Evolutionary conservation across 2,888 invertebrate species (phyloP).

Genomic region (Lathronympha strigana): DNA sequence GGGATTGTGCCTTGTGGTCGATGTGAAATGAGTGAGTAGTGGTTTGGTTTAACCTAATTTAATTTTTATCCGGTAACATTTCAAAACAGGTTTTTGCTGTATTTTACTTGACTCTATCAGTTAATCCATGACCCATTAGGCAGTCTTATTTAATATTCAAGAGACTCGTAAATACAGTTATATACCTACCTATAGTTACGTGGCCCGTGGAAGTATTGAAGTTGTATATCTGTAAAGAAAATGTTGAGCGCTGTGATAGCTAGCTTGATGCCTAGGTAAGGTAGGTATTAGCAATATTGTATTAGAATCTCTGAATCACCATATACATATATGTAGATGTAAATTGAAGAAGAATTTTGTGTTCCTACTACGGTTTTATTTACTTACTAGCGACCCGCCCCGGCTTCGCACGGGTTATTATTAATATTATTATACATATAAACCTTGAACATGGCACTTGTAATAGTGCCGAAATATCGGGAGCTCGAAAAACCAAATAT

Average conservation of each 20-base stretch:
- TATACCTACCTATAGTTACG: background rate
- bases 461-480: too few species aligned
- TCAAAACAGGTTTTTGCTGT: background rate
- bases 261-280: too few species aligned
- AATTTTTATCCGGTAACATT: background rate
- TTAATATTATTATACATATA: too few species aligned
- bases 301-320: too few species aligned
- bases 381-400: too few species aligned
- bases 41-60: background rate
- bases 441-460: too few species aligned
- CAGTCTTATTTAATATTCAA: slow-evolving; percentile 30
- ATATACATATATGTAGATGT: too few species aligned
- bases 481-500: too few species aligned
- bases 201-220: background rate
- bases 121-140: slow-evolving; percentile 11
- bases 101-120: slow-evolving; percentile 5
- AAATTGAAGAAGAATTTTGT: too few species aligned
- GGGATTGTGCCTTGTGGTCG: background rate
- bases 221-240: slow-evolving; percentile 8
- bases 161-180: slow-evolving; percentile 26
- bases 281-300: too few species aligned
- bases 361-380: too few species aligned
- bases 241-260: background rate
- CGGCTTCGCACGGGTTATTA: too few species aligned
- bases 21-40: background rate